A percentile compares a stretch with the other conserved stretches of the same genome.
These are phyloP conservation scores for Chymomyza caudatula DNA, from an alignment of 2,888 invertebrate species.

Conservation along the genomic window DNA sequence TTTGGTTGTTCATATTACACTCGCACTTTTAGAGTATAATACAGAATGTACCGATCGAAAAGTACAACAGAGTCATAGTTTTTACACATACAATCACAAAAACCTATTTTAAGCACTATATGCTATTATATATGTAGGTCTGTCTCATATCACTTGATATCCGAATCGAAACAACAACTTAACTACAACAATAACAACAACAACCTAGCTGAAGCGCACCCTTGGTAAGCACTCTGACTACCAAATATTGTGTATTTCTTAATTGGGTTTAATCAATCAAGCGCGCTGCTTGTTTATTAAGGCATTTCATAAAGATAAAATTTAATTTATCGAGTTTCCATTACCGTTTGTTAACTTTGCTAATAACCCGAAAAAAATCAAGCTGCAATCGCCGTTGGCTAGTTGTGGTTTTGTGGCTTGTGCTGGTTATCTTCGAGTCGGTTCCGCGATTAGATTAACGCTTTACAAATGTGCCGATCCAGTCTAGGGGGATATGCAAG, in stretches of 20 bases:
- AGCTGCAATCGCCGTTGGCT: constrained; percentile 7
- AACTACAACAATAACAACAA: not conserved
- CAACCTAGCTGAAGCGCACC: not conserved
- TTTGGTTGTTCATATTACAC: too few species aligned
- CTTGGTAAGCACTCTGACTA: not conserved
- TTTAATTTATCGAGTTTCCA: constrained; percentile 62
- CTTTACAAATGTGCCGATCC: constrained; percentile 4
- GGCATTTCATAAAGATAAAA: constrained; percentile 66
- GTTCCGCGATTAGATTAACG: constrained; percentile 67
- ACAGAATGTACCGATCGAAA: too few species aligned
- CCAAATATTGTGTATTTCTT: not conserved
- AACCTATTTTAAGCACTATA: not conserved
- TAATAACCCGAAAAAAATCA: not conserved
- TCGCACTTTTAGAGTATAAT: too few species aligned
- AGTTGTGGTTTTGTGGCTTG: constrained; percentile 25
- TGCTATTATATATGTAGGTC: not conserved
- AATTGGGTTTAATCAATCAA: constrained; percentile 59
- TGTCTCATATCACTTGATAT: not conserved
- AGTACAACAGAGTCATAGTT: not conserved
- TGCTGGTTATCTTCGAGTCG: constrained; percentile 48
- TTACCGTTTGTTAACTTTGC: constrained; percentile 34
- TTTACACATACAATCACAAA: not conserved
- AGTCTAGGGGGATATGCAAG: not conserved
- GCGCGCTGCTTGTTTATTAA: constrained; percentile 36
- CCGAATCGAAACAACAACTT: not conserved